These are phyloP conservation scores for Meteorus colon DNA, from an alignment of 2,888 invertebrate species.

Conservation along the genomic window DNA sequence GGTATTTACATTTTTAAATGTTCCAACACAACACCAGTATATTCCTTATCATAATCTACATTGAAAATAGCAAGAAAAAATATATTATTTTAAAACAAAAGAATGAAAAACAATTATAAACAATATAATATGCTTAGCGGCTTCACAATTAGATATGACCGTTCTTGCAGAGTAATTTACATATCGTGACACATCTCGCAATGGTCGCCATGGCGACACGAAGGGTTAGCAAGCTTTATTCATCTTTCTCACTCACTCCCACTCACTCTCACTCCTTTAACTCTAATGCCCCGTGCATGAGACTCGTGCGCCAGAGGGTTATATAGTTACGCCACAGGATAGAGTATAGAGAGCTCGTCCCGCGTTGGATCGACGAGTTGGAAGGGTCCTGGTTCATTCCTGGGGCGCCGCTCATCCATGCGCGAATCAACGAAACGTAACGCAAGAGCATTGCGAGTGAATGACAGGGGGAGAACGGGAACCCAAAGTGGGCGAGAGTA, in stretches of 20 bases:
- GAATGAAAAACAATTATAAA: neutral
- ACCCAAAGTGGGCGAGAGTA: too few species aligned
- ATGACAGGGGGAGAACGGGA: neutral
- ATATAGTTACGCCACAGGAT: slow-evolving; percentile 23
- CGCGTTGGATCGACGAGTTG: slow-evolving; percentile 25
- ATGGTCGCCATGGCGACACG: slow-evolving; percentile 43
- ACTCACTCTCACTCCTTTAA: slow-evolving; percentile 9
- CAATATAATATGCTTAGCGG: neutral
- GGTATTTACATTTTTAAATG: too few species aligned
- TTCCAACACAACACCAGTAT: too few species aligned
- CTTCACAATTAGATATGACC: slow-evolving; percentile 32
- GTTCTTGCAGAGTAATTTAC: slow-evolving; percentile 31
- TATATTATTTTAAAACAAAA: neutral
- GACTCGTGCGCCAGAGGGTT: slow-evolving; percentile 8
- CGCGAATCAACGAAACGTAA: slow-evolving; percentile 29
- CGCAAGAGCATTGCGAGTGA: slow-evolving; percentile 7
- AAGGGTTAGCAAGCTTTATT: slow-evolving; percentile 38
- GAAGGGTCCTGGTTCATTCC: slow-evolving; percentile 22
- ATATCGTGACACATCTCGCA: slow-evolving; percentile 43
- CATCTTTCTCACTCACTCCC: slow-evolving; percentile 16
- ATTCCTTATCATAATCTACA: too few species aligned
- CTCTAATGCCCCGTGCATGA: slow-evolving; percentile 8
- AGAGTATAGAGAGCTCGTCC: slow-evolving; percentile 1
- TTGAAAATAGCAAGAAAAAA: neutral
- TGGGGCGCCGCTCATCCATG: slow-evolving; percentile 23